Evolutionary conservation across 2,113 vertebrate species (phyloP).

Genomic region (Pelecanoides urinatrix): DNA sequence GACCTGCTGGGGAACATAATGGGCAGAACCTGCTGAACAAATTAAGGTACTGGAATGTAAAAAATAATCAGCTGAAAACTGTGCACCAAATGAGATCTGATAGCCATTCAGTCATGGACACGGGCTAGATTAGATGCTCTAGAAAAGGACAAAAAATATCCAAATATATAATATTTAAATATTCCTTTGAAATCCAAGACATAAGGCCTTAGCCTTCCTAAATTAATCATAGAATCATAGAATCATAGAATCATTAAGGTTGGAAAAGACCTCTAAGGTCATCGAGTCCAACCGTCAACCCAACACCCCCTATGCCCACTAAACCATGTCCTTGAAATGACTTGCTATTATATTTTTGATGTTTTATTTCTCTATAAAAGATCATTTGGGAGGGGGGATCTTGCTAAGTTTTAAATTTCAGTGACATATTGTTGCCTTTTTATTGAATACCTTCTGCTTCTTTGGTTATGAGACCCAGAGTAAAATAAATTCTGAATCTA

Average conservation of each 20-base stretch:
- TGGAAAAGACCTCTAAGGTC: too few relatives aligned
- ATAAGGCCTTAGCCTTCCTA: neutral
- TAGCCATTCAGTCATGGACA: neutral
- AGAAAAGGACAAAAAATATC: neutral
- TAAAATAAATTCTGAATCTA: neutral
- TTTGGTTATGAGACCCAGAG: neutral
- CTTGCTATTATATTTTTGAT: neutral
- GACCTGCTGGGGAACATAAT: neutral
- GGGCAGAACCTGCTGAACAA: neutral
- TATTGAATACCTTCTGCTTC: neutral
- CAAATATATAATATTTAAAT: neutral
- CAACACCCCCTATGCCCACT: too few relatives aligned
- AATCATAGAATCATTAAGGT: too few relatives aligned
- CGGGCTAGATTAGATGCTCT: neutral
- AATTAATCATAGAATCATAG: too few relatives aligned
- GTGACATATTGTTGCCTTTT: neutral
- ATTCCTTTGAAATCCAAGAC: neutral
- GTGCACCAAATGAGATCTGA: neutral
- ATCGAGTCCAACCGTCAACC: too few relatives aligned
- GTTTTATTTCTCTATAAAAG: neutral
- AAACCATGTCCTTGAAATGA: too few relatives aligned
- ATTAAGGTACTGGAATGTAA: neutral
- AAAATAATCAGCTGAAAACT: neutral
- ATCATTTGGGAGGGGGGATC: neutral
- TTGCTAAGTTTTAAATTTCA: neutral